Percentiles rank a stretch among this genome's conserved stretches.
phyloP scores from a whole-genome alignment of 2,113 vertebrate species.

The Hemiscyllium ocellatum region DNA sequence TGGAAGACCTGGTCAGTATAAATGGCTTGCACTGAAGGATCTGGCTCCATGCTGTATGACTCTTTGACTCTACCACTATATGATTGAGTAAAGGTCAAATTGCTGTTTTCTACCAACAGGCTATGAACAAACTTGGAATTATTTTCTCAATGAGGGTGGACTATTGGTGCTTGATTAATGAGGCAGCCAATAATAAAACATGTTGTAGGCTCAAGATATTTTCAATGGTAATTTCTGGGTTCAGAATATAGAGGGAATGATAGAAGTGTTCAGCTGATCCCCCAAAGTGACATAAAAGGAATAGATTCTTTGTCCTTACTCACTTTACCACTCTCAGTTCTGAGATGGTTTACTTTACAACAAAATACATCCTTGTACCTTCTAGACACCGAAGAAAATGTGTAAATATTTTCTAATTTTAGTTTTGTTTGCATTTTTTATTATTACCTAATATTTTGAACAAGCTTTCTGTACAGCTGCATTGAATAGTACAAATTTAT shows the following conservation, averaged over 20 bases:
- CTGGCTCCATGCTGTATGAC: too few relatives aligned
- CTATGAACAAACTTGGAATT: background rate
- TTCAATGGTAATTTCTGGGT: background rate
- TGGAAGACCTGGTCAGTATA: too few relatives aligned
- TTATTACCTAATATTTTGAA: background rate
- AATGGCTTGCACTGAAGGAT: too few relatives aligned
- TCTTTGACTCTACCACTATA: background rate
- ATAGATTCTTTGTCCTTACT: background rate
- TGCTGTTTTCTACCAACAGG: background rate
- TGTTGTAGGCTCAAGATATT: background rate
- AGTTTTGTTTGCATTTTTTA: background rate
- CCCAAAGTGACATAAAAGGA: background rate
- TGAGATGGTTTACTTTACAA: background rate
- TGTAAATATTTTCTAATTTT: background rate
- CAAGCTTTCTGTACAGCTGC: background rate
- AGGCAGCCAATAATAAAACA: background rate
- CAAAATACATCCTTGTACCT: background rate
- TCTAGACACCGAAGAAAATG: background rate
- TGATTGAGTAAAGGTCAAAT: background rate
- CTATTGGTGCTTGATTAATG: background rate
- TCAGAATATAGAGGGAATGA: background rate
- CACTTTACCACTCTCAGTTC: background rate
- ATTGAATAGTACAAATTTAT: background rate
- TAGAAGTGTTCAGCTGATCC: background rate
- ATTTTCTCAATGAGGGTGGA: background rate